Conservation (phyloP, 2,888 invertebrate genomes). For the Mythimna impura region DNA sequence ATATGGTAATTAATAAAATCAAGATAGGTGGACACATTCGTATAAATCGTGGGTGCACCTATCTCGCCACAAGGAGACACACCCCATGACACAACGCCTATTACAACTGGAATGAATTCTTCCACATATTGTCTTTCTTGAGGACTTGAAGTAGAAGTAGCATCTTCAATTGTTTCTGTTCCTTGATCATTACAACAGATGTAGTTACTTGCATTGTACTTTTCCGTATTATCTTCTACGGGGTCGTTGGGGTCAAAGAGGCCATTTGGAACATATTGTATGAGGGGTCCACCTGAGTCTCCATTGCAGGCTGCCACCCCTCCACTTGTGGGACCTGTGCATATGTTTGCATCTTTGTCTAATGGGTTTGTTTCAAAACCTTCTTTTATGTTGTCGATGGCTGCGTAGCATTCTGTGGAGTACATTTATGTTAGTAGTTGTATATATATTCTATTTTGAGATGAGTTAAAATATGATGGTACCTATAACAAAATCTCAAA, state of each 20-base stretch:
- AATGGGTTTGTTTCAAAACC: slow-evolving; percentile 81
- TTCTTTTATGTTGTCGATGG: slow-evolving; percentile 79
- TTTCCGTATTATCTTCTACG: slow-evolving; percentile 55
- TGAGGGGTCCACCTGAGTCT: slow-evolving; percentile 90
- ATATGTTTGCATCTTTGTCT: slow-evolving; percentile 84
- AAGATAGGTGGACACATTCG: slow-evolving; percentile 86
- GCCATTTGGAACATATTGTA: slow-evolving; percentile 70
- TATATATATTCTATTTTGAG: background rate
- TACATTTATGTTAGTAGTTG: background rate
- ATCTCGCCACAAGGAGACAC: slow-evolving; percentile 86
- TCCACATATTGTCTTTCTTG: slow-evolving; percentile 50
- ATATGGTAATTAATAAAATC: slow-evolving; percentile 82
- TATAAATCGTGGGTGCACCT: slow-evolving; percentile 89
- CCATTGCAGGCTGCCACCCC: slow-evolving; percentile 89
- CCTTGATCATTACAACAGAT: slow-evolving; percentile 29
- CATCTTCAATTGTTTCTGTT: slow-evolving; percentile 19
- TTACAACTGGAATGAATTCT: slow-evolving; percentile 72
- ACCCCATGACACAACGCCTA: slow-evolving; percentile 91
- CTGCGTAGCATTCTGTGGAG: slow-evolving; percentile 82
- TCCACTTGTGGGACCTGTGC: slow-evolving; percentile 88
- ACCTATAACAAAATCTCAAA: background rate
- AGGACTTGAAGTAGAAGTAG: background rate
- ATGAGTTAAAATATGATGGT: background rate
- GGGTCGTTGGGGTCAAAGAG: slow-evolving; percentile 60
- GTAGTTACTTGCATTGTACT: slow-evolving; percentile 38